Conservation (phyloP, 2,113 vertebrate species). For the Falcunculus frontatus region DNA sequence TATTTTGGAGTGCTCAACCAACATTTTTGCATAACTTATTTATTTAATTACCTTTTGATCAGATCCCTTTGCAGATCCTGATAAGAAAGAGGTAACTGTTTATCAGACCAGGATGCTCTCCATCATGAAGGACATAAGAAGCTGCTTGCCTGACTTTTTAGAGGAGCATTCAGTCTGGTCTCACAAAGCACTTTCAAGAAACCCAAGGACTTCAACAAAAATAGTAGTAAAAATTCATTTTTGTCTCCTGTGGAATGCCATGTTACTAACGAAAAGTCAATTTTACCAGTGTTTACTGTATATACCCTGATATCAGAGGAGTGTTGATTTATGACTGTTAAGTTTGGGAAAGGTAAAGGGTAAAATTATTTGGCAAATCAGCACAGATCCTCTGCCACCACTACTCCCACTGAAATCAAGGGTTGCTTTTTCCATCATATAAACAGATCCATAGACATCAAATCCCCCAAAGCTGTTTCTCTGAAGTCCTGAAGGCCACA, state of each 20-base stretch:
- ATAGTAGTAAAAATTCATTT: not conserved
- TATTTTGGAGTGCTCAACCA: not conserved
- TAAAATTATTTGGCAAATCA: not conserved
- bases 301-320: not conserved
- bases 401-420: not conserved
- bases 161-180: not conserved
- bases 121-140: not conserved
- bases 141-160: not conserved
- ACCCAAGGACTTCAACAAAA: not conserved
- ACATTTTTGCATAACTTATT: not conserved
- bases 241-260: not conserved
- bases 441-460: not conserved
- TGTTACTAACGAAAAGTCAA: not conserved
- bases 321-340: not conserved
- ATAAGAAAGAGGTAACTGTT: not conserved
- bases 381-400: not conserved
- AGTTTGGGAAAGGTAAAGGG: not conserved
- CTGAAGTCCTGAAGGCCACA: not conserved
- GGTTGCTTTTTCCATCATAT: not conserved
- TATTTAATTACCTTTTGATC: not conserved
- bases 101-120: not conserved
- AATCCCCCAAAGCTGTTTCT: not conserved
- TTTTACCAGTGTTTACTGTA: not conserved
- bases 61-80: not conserved
- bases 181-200: not conserved